Evolutionary conservation across 2,113 vertebrate genomes (phyloP).

Genomic region (Panthera leo): DNA sequence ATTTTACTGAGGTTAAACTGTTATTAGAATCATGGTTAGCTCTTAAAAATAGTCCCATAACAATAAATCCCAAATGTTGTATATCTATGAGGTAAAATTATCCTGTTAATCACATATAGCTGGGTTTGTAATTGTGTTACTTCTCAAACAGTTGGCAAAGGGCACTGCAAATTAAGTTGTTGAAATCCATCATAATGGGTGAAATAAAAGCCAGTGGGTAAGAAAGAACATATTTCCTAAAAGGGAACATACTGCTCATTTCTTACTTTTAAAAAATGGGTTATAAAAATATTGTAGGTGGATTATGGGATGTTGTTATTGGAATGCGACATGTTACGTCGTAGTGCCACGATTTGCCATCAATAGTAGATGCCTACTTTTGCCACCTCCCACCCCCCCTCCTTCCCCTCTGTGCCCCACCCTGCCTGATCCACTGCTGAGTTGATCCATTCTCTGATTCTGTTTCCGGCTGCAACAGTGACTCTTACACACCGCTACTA

Average conservation of each 20-base stretch:
- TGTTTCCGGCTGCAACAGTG: neutral
- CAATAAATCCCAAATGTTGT: slow-evolving; percentile 13
- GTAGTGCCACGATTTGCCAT: neutral
- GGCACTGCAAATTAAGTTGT: slow-evolving; percentile 9
- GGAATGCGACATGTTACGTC: neutral
- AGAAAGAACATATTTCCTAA: slow-evolving; percentile 24
- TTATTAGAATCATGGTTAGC: slow-evolving; percentile 33
- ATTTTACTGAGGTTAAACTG: slow-evolving; percentile 4
- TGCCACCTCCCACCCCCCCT: neutral
- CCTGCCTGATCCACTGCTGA: neutral
- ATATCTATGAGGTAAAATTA: slow-evolving; percentile 50
- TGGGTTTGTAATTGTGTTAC: slow-evolving; percentile 44
- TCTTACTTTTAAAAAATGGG: slow-evolving; percentile 39
- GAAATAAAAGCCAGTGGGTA: slow-evolving; percentile 56
- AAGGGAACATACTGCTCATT: slow-evolving; percentile 45
- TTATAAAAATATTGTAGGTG: neutral
- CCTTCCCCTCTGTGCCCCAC: neutral
- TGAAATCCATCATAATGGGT: slow-evolving; percentile 35
- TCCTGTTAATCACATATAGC: slow-evolving; percentile 48
- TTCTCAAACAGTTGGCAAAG: slow-evolving; percentile 49
- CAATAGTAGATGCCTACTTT: neutral
- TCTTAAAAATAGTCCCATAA: slow-evolving; percentile 30
- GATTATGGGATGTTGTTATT: slow-evolving; percentile 1
- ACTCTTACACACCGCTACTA: neutral
- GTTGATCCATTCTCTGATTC: neutral